Conservation (phyloP, 2,888 invertebrate genomes). For the Spicauda simplicius region DNA sequence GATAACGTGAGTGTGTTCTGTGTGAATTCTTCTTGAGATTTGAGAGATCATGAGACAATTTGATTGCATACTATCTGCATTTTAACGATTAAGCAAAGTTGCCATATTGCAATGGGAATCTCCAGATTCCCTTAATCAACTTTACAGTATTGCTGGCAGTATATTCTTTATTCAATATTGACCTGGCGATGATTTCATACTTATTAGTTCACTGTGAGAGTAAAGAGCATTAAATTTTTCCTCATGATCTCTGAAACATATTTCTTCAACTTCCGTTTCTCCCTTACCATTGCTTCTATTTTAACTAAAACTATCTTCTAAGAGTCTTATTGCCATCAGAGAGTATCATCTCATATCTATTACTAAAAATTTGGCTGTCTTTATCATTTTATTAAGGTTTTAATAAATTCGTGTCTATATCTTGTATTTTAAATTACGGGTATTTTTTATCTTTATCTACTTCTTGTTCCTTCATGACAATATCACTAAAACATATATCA, state of each 20-base stretch:
- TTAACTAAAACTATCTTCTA: slow-evolving; percentile 13
- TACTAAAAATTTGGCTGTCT: slow-evolving; percentile 6
- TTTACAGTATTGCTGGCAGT: not conserved
- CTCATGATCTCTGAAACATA: slow-evolving; percentile 14
- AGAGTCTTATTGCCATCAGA: slow-evolving; percentile 6
- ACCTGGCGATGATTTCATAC: too few relatives aligned
- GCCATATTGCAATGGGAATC: too few relatives aligned
- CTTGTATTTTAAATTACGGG: slow-evolving; percentile 41
- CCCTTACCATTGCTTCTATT: slow-evolving; percentile 20
- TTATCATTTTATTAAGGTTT: slow-evolving; percentile 12
- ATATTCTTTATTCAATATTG: not conserved
- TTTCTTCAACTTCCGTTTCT: slow-evolving; percentile 21
- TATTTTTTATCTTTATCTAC: slow-evolving; percentile 54
- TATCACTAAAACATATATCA: slow-evolving; percentile 46
- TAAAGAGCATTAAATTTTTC: not conserved
- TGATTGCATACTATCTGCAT: not conserved
- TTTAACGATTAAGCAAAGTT: too few relatives aligned
- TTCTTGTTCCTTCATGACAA: slow-evolving; percentile 77
- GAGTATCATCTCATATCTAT: slow-evolving; percentile 15
- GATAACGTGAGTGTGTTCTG: slow-evolving; percentile 78
- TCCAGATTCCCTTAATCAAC: too few relatives aligned
- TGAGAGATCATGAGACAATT: slow-evolving; percentile 15
- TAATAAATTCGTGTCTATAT: slow-evolving; percentile 12
- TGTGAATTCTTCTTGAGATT: slow-evolving; percentile 51
- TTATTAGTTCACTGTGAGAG: too few relatives aligned